Base-by-base conservation (phyloP, 2,113 vertebrate genomes). In the Silurus glanis region DNA sequence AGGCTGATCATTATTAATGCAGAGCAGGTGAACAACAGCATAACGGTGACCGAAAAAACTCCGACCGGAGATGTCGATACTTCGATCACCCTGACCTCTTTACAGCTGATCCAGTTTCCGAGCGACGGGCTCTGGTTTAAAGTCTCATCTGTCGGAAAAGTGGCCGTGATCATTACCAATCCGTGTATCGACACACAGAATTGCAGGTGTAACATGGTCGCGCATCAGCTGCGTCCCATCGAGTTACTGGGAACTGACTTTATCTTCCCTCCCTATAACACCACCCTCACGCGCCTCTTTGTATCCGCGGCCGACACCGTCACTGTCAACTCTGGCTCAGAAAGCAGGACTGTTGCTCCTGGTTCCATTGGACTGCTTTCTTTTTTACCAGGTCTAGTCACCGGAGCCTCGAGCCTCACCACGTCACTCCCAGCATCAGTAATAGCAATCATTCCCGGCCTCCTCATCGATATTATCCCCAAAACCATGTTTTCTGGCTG, bases 131-230 rank as follows among this genome's bases (percentile, higher is more conserved):
- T 5, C 0, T 14, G 23, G 0, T 0, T 12, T 2, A 6, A 7
- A 0, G 83, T 95, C 8, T 64, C 0, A 0, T 87, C 92, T 0
- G 0, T 19, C 0, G 0, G 28, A 0, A 88, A 89, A 0, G 87
- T 94, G 37, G 90, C 90, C 0, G 92, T 94, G 6, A 87, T 94
- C 19, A 88, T 95, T 0, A 88, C 90, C 61, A 92, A 95, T 83
- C 61, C 92, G 0, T 95, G 95, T 3, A 76, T 90, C 5, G 2
- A 84, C 0, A 21, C 6, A 2, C 0, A 0, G 0, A 0, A 1
- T 47, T 95, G 94, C 82, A 89, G 25, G 9, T 95, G 95, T 2
- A 89, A 89, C 12, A 69, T 93, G 82, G 83, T 94, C 45, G 83
- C 89, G 81, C 82, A 85, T 9, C 21, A 83, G 19, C 80, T 95